phyloP scores from a whole-genome alignment of 2,113 vertebrate genomes.

The Lepisosteus osseus region DNA sequence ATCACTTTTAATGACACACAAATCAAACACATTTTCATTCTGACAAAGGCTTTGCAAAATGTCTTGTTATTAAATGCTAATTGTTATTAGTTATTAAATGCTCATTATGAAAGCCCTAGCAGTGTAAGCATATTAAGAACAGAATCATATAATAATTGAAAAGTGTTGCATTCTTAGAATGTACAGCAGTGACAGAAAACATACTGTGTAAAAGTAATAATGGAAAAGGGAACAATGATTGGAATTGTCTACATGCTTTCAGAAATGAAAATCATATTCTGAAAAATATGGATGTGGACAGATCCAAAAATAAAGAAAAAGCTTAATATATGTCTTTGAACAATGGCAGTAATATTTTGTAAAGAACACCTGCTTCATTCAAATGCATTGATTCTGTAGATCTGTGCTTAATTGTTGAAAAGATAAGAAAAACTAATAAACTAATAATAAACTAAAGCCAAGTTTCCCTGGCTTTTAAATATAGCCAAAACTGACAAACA shows the following conservation, averaged over 20 bases:
- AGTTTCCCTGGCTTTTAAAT: no score
- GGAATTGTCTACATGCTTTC: background rate
- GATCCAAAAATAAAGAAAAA: background rate
- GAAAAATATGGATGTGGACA: background rate
- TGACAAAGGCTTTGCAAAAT: no score
- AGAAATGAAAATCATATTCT: slow-evolving; percentile 37
- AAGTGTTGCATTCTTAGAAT: background rate
- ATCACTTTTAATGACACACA: no score
- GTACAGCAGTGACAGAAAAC: background rate
- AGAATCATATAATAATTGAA: background rate
- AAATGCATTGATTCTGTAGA: slow-evolving; percentile 5
- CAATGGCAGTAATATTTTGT: background rate
- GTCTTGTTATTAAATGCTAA: no score
- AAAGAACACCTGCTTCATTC: slow-evolving; percentile 3
- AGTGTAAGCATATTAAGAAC: background rate
- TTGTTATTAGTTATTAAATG: no score
- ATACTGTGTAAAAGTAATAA: background rate
- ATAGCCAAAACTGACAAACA: no score
- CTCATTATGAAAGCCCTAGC: slow-evolving; percentile 23
- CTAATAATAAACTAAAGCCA: no score
- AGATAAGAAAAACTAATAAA: background rate
- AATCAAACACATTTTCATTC: no score
- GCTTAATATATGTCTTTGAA: background rate
- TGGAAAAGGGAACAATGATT: background rate
- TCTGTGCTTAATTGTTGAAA: background rate